Percentiles rank a stretch among this genome's conserved stretches.
Evolutionary conservation across 2,797 vertebrate genomes (phyloP).

Genomic region (Eospalax fontanierii): DNA sequence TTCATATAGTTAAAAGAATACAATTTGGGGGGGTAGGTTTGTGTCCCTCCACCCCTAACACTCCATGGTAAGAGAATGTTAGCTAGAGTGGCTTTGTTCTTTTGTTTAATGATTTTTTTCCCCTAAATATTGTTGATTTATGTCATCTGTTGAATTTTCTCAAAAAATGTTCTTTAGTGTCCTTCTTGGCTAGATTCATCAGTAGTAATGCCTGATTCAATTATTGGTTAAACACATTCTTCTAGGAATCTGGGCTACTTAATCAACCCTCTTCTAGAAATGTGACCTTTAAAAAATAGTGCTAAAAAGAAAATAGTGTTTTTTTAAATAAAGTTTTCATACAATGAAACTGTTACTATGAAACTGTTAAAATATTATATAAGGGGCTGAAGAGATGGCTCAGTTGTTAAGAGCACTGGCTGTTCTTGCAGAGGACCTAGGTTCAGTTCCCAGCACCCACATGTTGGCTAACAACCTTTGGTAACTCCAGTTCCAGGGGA

Average conservation of each 20-base stretch:
- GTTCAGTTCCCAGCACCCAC: no score
- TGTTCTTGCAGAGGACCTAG: no score
- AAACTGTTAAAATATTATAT: not conserved
- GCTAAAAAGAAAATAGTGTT: conserved; percentile 17
- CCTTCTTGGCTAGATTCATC: conserved; percentile 36
- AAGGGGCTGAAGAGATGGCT: no score
- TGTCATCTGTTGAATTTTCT: conserved; percentile 58
- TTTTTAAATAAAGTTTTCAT: not conserved
- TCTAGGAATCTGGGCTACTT: conserved; percentile 34
- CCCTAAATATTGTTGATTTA: conserved; percentile 56
- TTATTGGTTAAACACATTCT: conserved; percentile 49
- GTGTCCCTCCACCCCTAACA: not conserved
- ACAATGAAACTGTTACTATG: not conserved
- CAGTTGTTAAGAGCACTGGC: no score
- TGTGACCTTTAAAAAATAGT: conserved; percentile 46
- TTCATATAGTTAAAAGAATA: conserved; percentile 54
- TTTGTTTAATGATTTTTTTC: conserved; percentile 44
- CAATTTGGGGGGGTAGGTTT: conserved; percentile 42
- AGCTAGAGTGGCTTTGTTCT: conserved; percentile 32
- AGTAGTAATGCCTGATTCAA: conserved; percentile 61
- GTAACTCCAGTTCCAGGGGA: no score
- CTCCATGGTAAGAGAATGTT: not conserved
- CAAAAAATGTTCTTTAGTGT: conserved; percentile 22
- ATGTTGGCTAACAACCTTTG: no score
- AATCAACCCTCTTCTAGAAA: conserved; percentile 67